Conservation (phyloP, 2,797 vertebrate species). For the Sarcophilus harrisii region DNA sequence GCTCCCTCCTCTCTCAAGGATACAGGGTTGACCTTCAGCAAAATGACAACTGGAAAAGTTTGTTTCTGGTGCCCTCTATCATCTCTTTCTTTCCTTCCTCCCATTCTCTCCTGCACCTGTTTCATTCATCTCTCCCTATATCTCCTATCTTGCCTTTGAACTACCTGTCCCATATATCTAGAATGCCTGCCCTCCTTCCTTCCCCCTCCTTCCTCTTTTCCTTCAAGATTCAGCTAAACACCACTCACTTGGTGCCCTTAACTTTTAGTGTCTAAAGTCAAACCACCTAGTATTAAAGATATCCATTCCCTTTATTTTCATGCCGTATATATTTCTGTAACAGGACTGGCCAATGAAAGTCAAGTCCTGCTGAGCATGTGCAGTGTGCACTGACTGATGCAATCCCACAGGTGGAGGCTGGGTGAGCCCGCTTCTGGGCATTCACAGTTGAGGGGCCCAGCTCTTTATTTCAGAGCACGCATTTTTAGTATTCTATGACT, state of each 20-base stretch:
- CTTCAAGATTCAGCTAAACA: background rate
- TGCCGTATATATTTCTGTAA: background rate
- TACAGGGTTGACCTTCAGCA: background rate
- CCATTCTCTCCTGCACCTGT: background rate
- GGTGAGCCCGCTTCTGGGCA: background rate
- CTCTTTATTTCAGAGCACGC: background rate
- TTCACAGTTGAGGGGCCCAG: background rate
- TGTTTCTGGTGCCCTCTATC: background rate
- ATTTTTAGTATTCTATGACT: background rate
- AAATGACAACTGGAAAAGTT: background rate
- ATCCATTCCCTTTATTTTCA: background rate
- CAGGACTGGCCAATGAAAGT: background rate
- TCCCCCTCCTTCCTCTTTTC: background rate
- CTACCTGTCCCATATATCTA: background rate
- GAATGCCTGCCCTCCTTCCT: background rate
- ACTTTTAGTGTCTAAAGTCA: background rate
- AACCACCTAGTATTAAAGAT: background rate
- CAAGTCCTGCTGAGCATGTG: background rate
- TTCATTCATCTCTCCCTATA: background rate
- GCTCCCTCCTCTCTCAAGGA: background rate
- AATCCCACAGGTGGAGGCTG: background rate
- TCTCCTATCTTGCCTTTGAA: background rate
- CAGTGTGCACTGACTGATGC: background rate
- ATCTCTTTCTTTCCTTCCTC: background rate
- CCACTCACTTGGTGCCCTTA: background rate